Evolutionary conservation across 2,113 vertebrate genomes (phyloP).

Genomic region (Geococcyx californianus): DNA sequence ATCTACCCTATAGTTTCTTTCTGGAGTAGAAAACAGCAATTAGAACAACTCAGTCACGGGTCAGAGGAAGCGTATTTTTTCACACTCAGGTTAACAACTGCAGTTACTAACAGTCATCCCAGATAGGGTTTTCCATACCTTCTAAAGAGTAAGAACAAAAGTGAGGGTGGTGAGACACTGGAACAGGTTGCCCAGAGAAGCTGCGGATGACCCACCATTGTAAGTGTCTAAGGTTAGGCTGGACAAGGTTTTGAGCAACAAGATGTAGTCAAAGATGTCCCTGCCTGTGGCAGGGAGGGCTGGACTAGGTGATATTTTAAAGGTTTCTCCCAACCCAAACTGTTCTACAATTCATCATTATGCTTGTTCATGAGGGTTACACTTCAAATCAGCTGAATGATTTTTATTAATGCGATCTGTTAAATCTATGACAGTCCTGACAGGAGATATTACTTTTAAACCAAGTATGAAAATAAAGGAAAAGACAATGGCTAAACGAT

Average conservation of each 20-base stretch:
- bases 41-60: background rate
- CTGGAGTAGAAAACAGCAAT: background rate
- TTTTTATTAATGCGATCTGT: background rate
- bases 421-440: background rate
- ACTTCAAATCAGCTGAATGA: background rate
- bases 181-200: too few relatives aligned
- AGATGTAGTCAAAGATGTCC: too few relatives aligned
- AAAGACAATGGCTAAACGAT: background rate
- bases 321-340: too few relatives aligned
- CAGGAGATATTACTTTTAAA: background rate
- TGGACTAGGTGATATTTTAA: too few relatives aligned
- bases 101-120: background rate
- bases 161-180: background rate
- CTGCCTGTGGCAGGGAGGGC: too few relatives aligned
- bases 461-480: background rate
- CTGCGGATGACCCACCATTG: too few relatives aligned
- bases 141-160: background rate
- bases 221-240: too few relatives aligned
- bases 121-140: background rate
- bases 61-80: background rate
- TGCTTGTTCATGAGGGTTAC: background rate
- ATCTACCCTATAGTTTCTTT: fast-evolving
- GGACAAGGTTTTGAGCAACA: too few relatives aligned
- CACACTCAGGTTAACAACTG: background rate
- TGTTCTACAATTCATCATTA: background rate